Evolutionary conservation across 1,140 invertebrate species (phyloP).

Genomic region (Thereuonema tuberculata): DNA sequence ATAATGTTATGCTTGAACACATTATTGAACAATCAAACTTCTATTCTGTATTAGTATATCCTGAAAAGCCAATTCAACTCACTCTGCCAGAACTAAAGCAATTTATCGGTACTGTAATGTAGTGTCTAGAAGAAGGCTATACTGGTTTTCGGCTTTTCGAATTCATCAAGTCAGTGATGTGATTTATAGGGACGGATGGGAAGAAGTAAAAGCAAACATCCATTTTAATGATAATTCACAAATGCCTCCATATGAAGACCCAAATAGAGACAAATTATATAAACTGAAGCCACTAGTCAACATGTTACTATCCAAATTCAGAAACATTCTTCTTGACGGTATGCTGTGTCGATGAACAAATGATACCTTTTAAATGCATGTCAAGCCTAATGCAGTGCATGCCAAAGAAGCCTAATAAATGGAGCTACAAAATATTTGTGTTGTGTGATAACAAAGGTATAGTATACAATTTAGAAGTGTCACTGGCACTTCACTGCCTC

Average conservation of each 20-base stretch:
- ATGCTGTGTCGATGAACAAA: not conserved
- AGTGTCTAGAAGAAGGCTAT: not conserved
- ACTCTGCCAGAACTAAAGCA: not conserved
- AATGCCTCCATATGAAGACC: not conserved
- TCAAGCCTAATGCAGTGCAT: conserved; percentile 7
- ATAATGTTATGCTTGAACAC: not conserved
- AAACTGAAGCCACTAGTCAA: not conserved
- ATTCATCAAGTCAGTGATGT: not conserved
- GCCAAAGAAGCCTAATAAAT: conserved; percentile 19
- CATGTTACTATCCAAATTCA: not conserved
- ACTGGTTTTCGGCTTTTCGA: too few relatives aligned
- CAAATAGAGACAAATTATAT: not conserved
- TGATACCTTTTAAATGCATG: conserved; percentile 16
- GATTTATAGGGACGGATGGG: not conserved
- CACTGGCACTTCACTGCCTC: conserved; percentile 16
- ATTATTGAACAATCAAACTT: not conserved
- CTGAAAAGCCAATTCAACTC: not conserved
- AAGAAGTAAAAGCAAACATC: not conserved
- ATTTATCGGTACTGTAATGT: not conserved
- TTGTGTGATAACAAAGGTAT: conserved; percentile 14
- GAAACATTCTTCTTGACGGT: not conserved
- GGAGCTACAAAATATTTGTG: conserved; percentile 20
- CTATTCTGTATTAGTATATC: not conserved
- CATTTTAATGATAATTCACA: not conserved
- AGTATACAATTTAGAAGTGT: conserved; percentile 17